These are phyloP conservation scores for Coracias cyanogaster DNA, from an alignment of 2,797 vertebrate species.

Conservation along the genomic window DNA sequence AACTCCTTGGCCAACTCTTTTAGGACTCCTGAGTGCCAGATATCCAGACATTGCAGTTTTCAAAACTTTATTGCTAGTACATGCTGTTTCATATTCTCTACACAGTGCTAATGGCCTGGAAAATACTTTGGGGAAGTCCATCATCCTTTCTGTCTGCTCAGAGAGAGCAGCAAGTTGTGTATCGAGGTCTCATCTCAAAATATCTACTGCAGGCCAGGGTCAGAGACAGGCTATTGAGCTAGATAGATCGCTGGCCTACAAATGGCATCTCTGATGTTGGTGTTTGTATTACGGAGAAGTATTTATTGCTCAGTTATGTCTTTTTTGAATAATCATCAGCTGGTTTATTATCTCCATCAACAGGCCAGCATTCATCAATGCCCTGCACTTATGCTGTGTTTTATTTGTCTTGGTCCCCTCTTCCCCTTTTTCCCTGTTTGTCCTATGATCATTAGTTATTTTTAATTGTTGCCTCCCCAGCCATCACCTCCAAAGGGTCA, in stretches of 20 bases:
- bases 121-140: conserved; percentile 40
- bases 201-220: conserved; percentile 3
- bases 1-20: background rate
- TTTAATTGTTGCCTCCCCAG: background rate
- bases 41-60: background rate
- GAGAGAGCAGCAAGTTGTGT: background rate
- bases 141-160: conserved; percentile 14
- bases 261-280: background rate
- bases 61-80: conserved; percentile 15
- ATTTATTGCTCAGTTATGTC: conserved; percentile 20
- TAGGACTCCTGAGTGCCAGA: background rate
- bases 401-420: background rate
- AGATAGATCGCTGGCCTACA: background rate
- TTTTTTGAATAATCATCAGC: conserved; percentile 48
- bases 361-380: background rate
- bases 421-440: background rate
- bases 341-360: conserved; percentile 5
- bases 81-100: conserved; percentile 8
- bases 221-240: conserved; percentile 54
- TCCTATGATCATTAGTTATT: accelerated
- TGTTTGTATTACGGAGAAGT: background rate
- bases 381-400: background rate
- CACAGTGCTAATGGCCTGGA: conserved; percentile 42
- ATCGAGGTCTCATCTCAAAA: conserved; percentile 23
- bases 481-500: accelerated